Conservation (phyloP, 2,888 invertebrate genomes). For the Bursaphelenchus okinawaensis region DNA sequence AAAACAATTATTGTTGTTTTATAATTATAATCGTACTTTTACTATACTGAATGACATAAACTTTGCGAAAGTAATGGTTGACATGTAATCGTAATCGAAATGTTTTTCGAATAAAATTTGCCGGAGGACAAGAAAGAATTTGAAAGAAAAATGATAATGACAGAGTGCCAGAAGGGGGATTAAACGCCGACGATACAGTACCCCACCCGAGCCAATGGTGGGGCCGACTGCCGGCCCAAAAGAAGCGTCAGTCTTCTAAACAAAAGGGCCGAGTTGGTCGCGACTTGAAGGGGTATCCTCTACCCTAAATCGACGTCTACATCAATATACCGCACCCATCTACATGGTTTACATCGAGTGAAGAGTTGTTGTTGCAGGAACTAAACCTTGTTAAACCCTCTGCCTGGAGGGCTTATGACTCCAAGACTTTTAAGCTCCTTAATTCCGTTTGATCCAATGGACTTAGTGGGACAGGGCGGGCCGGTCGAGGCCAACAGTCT, state of each 20-base stretch:
- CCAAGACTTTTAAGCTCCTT: neutral
- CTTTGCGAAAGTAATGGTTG: too few species aligned
- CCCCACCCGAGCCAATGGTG: neutral
- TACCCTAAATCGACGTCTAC: neutral
- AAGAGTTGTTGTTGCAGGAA: too few species aligned
- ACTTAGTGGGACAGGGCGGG: slow-evolving; percentile 6
- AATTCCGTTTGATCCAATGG: slow-evolving; percentile 13
- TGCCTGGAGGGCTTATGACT: neutral
- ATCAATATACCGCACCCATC: neutral
- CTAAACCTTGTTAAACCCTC: neutral
- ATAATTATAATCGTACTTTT: too few species aligned
- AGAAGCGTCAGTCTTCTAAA: neutral
- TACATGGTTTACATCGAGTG: too few species aligned
- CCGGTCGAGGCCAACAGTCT: neutral
- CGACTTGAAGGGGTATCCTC: neutral
- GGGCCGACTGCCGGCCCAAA: neutral
- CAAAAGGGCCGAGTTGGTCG: neutral
- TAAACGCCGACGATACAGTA: neutral
- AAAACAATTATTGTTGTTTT: too few species aligned
- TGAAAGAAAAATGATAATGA: neutral
- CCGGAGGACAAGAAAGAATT: neutral
- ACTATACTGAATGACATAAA: too few species aligned
- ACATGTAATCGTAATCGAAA: too few species aligned
- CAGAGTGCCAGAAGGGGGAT: neutral
- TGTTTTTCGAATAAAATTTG: neutral